Evolutionary conservation across 2,888 invertebrate species (phyloP), one percentile per base, ranked within the genome.

Genomic region (Eupithecia vulgata): DNA sequence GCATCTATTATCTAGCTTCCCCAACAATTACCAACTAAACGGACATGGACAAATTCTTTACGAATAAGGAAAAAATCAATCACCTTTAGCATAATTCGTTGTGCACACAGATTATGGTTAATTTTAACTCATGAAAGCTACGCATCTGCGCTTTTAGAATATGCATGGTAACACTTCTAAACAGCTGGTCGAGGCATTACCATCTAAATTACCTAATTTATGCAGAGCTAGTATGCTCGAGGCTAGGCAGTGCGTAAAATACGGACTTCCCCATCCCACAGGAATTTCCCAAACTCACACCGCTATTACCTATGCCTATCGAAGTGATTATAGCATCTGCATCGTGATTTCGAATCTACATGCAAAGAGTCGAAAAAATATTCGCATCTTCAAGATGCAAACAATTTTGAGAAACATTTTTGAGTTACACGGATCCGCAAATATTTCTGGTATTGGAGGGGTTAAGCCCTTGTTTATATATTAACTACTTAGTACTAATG

Each of bases 191-290:
- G 76, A 77, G 76, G 79, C 80, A 80, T 80, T 79, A 80, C 79
- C 80, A 80, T 80, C 80, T 79, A 80, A 80, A 80, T 80, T 80
- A 80, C 80, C 79, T 78, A 79, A 80, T 80, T 80, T 80, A 80
- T 80, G 80, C 78, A 76, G 69, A 79, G 77, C 79, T 77, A 80
- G 75, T 76, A 67, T 61, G 71, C 79, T 69, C 75, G 77, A 75
- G 76, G 77, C 74, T 68, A 70, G 61, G 71, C 73, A 71, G 57
- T 75, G 70, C 74, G 70, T 74, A 72, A 78, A 74, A 76, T 72
- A 80, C 74, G 75, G 76, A 72, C 77, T 73, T 80, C 75, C 75
- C 76, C 78, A 72, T 77, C 80, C 79, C 77, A 70, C 34, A 68
- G 75, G 76, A 76, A 35, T 73, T 42, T 57, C 71, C 40, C 34